Evolutionary conservation across 2,888 invertebrate species (phyloP).

Genomic region (Morpho deidamia): DNA sequence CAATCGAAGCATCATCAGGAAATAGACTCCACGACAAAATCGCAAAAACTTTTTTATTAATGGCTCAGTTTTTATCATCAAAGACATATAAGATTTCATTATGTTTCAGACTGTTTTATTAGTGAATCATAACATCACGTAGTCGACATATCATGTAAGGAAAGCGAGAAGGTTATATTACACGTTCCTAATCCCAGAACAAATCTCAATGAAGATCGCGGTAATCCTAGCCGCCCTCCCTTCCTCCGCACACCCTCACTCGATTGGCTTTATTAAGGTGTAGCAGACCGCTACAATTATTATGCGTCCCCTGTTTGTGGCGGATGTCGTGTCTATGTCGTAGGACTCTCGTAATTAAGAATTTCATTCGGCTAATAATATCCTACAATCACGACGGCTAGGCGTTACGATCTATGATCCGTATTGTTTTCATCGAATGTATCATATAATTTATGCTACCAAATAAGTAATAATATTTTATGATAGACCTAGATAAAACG

Average conservation of each 20-base stretch:
- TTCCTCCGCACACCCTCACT: conserved; percentile 42
- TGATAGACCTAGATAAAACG: too few relatives aligned
- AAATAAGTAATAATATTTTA: too few relatives aligned
- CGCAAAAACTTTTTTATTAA: too few relatives aligned
- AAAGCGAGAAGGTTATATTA: conserved; percentile 50
- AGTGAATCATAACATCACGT: too few relatives aligned
- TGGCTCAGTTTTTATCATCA: too few relatives aligned
- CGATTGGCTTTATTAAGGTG: conserved; percentile 78
- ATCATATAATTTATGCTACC: too few relatives aligned
- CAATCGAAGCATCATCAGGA: too few relatives aligned
- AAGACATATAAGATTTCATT: too few relatives aligned
- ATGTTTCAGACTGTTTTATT: too few relatives aligned
- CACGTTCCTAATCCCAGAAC: conserved; percentile 74
- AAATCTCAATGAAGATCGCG: conserved; percentile 77
- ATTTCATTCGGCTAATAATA: conserved; percentile 41
- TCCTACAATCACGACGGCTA: conserved; percentile 5
- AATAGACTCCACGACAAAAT: too few relatives aligned
- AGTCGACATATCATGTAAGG: conserved; percentile 7
- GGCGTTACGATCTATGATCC: neutral
- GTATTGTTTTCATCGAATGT: neutral
- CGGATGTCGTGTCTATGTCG: conserved; percentile 68
- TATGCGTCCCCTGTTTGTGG: conserved; percentile 77
- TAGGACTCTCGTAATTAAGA: conserved; percentile 73
- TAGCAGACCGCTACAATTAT: conserved; percentile 78
- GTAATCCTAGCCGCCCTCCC: conserved; percentile 54